Evolutionary conservation across 2,113 vertebrate genomes (phyloP), one percentile per base, ranked within the genome.

Genomic region (Fukomys damarensis): DNA sequence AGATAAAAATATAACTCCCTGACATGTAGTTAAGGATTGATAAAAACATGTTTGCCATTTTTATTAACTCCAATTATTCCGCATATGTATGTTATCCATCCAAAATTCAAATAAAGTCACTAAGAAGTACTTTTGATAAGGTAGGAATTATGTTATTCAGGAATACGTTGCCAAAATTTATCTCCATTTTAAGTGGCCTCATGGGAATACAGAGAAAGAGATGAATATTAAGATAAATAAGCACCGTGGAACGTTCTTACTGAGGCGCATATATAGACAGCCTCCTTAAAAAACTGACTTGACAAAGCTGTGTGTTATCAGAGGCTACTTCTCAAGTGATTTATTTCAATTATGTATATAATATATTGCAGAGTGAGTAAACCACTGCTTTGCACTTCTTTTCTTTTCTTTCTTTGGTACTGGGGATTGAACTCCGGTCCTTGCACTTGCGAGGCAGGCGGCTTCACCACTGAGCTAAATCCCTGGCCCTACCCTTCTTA

Each of bases 141-240:
- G 41, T 52, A 46, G 10, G 13, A 63, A 52, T 66, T 46, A 38
- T 93, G 77, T 88, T 84, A 82, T 12, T 89, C 30, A 58, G 52
- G 74, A 30, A 59, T 83, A 79, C 4, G 84, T 96, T 77, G 68
- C 3, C 46, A 93, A 89, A 96, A 66, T n/a, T 58, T 24, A 46
- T 86, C 81, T 11, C 32, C 85, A 5, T 9, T 89, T 93, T 70
- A 77, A 77, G 20, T 41, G 41, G 13, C 66, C 90, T 86, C 13
- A 81, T 5, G 88, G 30, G 43, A 90, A 81, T 38, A 19, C 49
- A 46, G 41, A 92, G 26, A 70, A 92, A 81, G 52, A 89, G 22
- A 65, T 38, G 28, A 74, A 35, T 63, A 41, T 58, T 46, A 86
- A 30, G 32, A 19, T 20, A 65, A 58, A 85, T 10, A 1, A 91